Conservation (phyloP, 2,113 vertebrate species). For the Pristiophorus japonicus region DNA sequence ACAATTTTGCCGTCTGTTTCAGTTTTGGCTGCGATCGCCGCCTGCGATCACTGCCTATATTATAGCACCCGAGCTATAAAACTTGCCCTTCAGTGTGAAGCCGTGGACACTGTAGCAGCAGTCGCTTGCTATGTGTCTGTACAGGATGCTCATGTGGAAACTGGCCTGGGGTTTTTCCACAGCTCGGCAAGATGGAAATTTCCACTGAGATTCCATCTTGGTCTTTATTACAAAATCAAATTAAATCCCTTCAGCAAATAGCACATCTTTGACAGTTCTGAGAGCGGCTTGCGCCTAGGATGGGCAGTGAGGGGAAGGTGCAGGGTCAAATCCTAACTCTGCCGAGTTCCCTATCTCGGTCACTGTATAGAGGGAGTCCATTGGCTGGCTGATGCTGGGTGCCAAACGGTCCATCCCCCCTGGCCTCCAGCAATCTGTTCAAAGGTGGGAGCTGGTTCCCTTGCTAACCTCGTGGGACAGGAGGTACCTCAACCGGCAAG, state of each 20-base stretch:
- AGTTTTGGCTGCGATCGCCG: background rate
- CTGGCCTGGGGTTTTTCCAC: background rate
- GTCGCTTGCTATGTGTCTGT: background rate
- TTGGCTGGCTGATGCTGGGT: background rate
- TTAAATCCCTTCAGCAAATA: background rate
- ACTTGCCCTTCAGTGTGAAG: background rate
- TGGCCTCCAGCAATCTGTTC: too few species aligned
- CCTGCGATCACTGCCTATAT: background rate
- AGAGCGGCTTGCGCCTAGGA: background rate
- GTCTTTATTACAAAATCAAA: background rate
- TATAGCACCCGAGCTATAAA: background rate
- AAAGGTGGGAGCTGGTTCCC: background rate
- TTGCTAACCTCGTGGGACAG: background rate
- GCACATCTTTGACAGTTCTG: background rate
- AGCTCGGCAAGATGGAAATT: background rate
- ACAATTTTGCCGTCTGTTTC: slow-evolving; percentile 15
- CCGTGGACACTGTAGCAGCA: background rate
- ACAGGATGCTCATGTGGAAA: background rate
- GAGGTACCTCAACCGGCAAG: background rate
- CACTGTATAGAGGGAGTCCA: background rate
- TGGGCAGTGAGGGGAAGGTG: background rate
- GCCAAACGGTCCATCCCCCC: background rate
- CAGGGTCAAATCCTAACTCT: background rate
- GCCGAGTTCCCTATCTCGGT: background rate
- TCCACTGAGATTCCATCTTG: background rate